Conservation (phyloP, 2,888 invertebrate genomes). For the Dichetophora obliterata region DNA sequence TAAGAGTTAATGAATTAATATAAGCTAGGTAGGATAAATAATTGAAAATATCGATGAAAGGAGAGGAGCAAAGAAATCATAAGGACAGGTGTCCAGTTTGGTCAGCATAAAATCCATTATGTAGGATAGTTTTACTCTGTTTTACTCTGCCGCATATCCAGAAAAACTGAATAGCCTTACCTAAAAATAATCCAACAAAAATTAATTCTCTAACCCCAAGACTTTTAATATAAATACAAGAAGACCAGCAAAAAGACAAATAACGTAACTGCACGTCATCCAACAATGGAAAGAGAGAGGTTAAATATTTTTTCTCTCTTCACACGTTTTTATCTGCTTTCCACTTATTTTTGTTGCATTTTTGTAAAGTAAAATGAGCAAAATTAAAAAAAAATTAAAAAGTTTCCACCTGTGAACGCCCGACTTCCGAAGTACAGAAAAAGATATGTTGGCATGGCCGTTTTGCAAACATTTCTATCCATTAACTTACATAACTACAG, state of each 20-base stretch:
- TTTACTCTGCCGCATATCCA: background rate
- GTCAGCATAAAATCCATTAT: conserved; percentile 45
- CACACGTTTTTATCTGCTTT: background rate
- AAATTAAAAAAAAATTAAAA: conserved; percentile 1
- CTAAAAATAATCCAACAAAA: background rate
- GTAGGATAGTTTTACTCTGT: conserved; percentile 27
- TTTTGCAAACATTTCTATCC: background rate
- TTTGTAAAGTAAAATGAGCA: conserved; percentile 18
- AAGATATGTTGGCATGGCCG: no score
- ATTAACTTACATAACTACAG: background rate
- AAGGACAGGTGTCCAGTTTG: conserved; percentile 40
- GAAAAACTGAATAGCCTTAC: background rate
- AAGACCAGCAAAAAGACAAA: background rate
- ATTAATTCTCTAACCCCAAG: background rate
- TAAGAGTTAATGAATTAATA: background rate
- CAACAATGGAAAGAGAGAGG: conserved; percentile 6
- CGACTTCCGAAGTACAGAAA: no score
- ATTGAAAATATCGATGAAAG: background rate
- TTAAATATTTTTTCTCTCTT: background rate
- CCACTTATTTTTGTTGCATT: conserved; percentile 16
- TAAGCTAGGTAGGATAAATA: background rate
- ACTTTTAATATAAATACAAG: conserved; percentile 19
- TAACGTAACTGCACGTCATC: conserved; percentile 8
- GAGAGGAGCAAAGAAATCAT: background rate
- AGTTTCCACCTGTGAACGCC: background rate